Evolutionary conservation across 2,888 invertebrate genomes (phyloP), one percentile per base, ranked within the genome.

Genomic region (Strigamia transsilvanica): DNA sequence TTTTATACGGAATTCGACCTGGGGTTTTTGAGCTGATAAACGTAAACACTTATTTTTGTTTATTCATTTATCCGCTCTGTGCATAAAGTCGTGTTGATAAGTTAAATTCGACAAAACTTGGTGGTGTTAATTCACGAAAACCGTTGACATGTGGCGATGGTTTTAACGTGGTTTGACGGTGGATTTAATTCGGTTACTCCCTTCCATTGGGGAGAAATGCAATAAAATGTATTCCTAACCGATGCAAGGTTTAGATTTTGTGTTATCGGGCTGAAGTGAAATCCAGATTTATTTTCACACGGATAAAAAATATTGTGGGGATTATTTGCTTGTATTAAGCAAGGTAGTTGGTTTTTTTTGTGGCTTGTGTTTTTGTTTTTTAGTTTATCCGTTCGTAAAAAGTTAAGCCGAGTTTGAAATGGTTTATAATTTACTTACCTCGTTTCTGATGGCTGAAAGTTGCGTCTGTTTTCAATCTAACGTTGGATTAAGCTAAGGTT

Each of bases 351-450:
- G 34, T 34, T 34, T 3, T 34, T 34, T 34, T 34, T 34, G 34
- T 34, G 34, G 34, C 34, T 34, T 7, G 34, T 34, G 34, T 38
- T 2, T 38, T 27, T 27, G n/a, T 46, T 2, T 13, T 51, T 51
- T n/a, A n/a, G 13, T 51, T 51, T 51, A n/a, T n/a, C 51, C 15
- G 51, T 51, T 42, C 42, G 46, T n/a, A 46, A 46, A 46, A 46
- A 46, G n/a, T 46, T n/a, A n/a, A 13, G 46, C n/a, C 15, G 56
- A 56, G 73, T 73, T 73, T 23, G 5, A 15, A 32, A 73, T 15
- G 73, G 23, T 73, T 32, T 73, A 32, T 32, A 73, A 32, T 73
- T 73, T 73, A 73, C 73, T 73, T 73, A 73, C 73, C 73, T 73
- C 73, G 56, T 73, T 32, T 73, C 5, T 27, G 27, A 6, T 12